phyloP scores from a whole-genome alignment of 2,113 vertebrate species.

The Nothobranchius furzeri region DNA sequence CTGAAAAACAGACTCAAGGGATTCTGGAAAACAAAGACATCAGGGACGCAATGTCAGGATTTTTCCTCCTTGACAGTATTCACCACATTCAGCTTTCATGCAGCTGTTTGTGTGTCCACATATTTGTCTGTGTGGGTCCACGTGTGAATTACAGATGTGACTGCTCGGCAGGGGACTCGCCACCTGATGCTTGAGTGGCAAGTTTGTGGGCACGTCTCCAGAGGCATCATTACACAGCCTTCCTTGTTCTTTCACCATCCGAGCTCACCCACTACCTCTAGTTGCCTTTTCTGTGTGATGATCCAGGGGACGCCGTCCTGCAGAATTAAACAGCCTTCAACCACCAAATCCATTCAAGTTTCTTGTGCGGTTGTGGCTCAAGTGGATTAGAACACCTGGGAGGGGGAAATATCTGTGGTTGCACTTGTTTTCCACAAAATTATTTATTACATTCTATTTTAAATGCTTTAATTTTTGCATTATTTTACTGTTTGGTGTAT shows the following conservation, averaged over 20 bases:
- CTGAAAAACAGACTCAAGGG: neutral
- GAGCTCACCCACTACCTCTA: constrained; percentile 20
- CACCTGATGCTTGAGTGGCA: constrained; percentile 64
- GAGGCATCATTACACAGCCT: constrained; percentile 53
- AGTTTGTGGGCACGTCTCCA: constrained; percentile 48
- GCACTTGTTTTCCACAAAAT: neutral
- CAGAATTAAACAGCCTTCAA: constrained; percentile 19
- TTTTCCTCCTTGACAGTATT: constrained; percentile 4
- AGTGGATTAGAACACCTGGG: neutral
- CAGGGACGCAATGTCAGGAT: neutral
- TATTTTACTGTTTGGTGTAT: neutral
- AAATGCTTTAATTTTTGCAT: neutral
- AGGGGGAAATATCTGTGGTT: too few relatives aligned
- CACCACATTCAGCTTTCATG: constrained; percentile 3
- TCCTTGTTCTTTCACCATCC: constrained; percentile 35
- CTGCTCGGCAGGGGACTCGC: constrained; percentile 49
- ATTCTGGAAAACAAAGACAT: constrained; percentile 12
- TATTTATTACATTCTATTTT: neutral
- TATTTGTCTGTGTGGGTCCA: constrained; percentile 7
- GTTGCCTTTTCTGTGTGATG: constrained; percentile 25
- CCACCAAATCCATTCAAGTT: constrained; percentile 2
- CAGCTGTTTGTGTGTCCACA: neutral
- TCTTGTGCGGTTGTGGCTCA: neutral
- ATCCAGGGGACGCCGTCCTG: constrained; percentile 19
- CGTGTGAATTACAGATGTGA: constrained; percentile 44